phyloP scores from a whole-genome alignment of 1,140 invertebrate species.

The Euura saliciscinereae region DNA sequence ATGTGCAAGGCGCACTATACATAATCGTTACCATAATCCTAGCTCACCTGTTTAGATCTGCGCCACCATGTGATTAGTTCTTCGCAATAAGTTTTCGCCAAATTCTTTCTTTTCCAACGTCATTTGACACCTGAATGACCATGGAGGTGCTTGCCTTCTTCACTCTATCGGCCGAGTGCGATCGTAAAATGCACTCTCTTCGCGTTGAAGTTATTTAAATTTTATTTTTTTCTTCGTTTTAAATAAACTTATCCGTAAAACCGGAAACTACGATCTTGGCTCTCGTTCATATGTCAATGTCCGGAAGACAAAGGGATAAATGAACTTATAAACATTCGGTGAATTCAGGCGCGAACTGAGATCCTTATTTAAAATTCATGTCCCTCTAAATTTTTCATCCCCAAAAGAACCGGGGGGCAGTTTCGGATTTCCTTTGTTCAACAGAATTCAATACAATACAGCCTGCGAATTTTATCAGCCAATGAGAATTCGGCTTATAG shows the following conservation, averaged over 20 bases:
- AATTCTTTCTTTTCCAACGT: not conserved
- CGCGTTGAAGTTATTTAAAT: not conserved
- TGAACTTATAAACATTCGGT: not conserved
- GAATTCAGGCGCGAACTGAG: not conserved
- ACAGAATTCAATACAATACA: not conserved
- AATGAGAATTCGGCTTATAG: not conserved
- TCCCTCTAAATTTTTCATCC: not conserved
- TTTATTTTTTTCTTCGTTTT: not conserved
- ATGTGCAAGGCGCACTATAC: not conserved
- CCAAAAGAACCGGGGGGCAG: not conserved
- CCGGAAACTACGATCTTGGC: not conserved
- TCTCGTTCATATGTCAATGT: not conserved
- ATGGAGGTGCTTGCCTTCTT: not conserved
- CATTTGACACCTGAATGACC: not conserved
- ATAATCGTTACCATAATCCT: too few species aligned
- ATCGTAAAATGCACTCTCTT: constrained; percentile 3
- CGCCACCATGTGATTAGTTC: too few species aligned
- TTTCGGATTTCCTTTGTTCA: not conserved
- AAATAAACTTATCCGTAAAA: not conserved
- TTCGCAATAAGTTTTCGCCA: not conserved
- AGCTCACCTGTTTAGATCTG: too few species aligned
- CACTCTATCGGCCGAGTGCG: not conserved
- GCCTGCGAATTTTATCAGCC: not conserved
- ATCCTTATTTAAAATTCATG: not conserved
- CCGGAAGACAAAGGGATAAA: not conserved